Percentiles rank a stretch among this genome's conserved stretches.
Conservation (phyloP, 2,888 invertebrate species). For the Anodontia alba region DNA sequence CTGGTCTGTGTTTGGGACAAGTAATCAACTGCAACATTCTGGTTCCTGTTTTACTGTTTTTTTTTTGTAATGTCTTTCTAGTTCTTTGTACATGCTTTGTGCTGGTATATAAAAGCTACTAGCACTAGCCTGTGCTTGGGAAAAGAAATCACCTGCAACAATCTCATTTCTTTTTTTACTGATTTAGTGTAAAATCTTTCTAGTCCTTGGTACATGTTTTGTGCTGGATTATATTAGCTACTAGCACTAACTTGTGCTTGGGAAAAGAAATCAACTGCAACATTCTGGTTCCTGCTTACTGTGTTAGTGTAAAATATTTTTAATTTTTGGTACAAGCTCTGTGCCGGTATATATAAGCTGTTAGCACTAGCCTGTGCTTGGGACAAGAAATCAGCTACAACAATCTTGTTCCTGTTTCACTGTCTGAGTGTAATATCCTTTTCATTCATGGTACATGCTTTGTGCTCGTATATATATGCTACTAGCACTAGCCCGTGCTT, state of each 20-base stretch:
- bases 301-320: neutral
- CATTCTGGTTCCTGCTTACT: neutral
- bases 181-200: too few species aligned
- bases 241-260: conserved; percentile 30
- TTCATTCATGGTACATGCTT: conserved; percentile 20
- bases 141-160: too few species aligned
- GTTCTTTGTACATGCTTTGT: conserved; percentile 8
- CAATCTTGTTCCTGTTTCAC: neutral
- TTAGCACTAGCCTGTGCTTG: conserved; percentile 4
- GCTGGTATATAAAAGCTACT: conserved; percentile 8
- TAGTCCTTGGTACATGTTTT: conserved; percentile 21
- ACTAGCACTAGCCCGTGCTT: conserved; percentile 29
- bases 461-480: neutral
- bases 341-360: conserved; percentile 17
- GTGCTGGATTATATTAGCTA: conserved; percentile 10
- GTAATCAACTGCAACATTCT: too few species aligned
- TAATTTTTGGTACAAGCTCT: conserved; percentile 21
- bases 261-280: neutral
- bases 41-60: too few species aligned
- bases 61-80: neutral
- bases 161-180: too few species aligned
- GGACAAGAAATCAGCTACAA: neutral
- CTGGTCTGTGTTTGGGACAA: neutral
- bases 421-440: neutral
- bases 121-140: conserved; percentile 33